Percentiles rank a stretch among this genome's conserved stretches.
phyloP scores from a whole-genome alignment of 35 echinoderm and acorn worm species.

The Patiria miniata region DNA sequence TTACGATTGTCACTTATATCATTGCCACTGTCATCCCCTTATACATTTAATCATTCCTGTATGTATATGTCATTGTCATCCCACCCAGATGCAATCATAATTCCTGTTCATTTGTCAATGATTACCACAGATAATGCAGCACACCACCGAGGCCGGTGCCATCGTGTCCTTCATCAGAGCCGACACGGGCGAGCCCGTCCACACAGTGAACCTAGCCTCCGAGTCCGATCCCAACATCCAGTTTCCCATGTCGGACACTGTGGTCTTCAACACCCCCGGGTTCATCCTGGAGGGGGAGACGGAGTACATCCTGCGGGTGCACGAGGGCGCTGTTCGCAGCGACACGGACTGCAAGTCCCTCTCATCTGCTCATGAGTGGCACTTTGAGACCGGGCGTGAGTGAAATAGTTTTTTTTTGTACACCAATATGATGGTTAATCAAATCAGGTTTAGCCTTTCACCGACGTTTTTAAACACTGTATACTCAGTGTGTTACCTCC shows the following conservation, averaged over 20 bases:
- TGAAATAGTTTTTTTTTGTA: not conserved
- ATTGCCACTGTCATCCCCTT: no score
- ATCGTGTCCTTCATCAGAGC: not conserved
- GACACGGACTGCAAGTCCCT: not conserved
- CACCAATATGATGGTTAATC: no score
- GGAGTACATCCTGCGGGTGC: not conserved
- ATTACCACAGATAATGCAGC: constrained; percentile 19
- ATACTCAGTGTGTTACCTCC: no score
- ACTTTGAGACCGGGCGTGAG: not conserved
- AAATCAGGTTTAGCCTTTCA: no score
- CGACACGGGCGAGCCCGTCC: not conserved
- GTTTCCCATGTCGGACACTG: not conserved
- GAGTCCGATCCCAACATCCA: not conserved
- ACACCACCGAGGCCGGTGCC: not conserved
- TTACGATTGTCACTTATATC: no score
- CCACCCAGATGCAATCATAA: no score
- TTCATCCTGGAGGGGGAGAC: not conserved
- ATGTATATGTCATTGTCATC: no score
- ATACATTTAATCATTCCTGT: no score
- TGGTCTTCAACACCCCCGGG: not conserved
- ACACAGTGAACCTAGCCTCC: not conserved
- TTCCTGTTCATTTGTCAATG: no score
- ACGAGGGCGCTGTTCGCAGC: constrained; percentile 2
- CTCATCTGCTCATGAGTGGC: not conserved
- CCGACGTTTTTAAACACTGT: no score